Percentiles rank a stretch among this genome's conserved stretches.
Evolutionary conservation across 2,113 vertebrate species (phyloP).

Genomic region (Egretta garzetta): DNA sequence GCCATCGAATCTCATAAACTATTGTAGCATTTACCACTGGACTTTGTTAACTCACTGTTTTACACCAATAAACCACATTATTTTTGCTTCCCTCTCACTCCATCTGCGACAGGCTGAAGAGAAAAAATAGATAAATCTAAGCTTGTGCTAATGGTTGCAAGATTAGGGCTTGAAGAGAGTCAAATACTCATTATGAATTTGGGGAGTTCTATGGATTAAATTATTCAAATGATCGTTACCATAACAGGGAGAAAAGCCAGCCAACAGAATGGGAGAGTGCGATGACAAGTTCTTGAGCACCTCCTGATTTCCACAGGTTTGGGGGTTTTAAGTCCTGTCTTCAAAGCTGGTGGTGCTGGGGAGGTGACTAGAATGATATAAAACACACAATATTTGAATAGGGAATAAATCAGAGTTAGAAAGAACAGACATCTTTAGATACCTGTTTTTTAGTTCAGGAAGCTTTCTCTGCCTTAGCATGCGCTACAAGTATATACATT

Average conservation of each 20-base stretch:
- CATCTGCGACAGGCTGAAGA: neutral
- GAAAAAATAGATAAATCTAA: neutral
- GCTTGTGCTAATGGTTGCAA: neutral
- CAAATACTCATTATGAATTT: neutral
- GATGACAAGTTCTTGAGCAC: neutral
- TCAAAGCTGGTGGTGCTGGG: neutral
- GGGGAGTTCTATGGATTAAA: neutral
- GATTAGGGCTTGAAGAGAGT: neutral
- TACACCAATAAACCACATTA: no score
- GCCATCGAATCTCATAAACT: no score
- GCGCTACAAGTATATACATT: rapidly evolving
- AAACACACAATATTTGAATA: neutral
- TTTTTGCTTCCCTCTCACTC: no score
- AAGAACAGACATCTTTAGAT: neutral
- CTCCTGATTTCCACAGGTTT: neutral
- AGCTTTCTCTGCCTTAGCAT: neutral
- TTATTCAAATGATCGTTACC: neutral
- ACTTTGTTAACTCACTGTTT: no score
- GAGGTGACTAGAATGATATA: neutral
- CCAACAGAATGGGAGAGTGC: neutral
- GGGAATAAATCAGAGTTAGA: neutral
- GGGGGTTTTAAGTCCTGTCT: neutral
- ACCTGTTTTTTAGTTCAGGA: neutral
- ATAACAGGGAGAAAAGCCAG: neutral
- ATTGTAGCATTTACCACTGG: no score